Base-by-base conservation (phyloP, 2,797 vertebrate species). In the Vipera ursinii region DNA sequence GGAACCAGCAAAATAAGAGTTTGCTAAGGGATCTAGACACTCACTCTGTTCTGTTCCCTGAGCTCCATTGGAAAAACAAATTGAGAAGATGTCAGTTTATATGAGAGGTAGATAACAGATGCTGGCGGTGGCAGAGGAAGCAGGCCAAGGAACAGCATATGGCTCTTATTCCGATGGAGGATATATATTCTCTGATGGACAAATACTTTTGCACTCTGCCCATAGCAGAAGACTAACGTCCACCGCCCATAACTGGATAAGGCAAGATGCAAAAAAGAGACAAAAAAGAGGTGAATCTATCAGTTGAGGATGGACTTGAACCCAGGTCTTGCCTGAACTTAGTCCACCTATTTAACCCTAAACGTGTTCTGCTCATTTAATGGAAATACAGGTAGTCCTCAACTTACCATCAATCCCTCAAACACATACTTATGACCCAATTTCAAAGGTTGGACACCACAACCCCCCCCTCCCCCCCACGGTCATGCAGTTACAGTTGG, bases 381-480 rank as follows among this genome's bases (percentile, higher is more conserved):
- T n/a, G 63, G 28, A 65, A 65, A 65, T 15, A 38, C 10, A 56
- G 55, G 13, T 56, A 56, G 55, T 56, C 13, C 69, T 73, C 15
- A 6, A 38, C 69, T 38, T 73, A 73, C 32, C 15, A 73, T 6
- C 69, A 8, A 38, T 6, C 6, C n/a, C 15, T 38, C 69, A n/a
- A 65, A 65, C 61, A 38, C 6, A 32, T 32, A 69, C 14, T 69
- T 32, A 73, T 38, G n/a, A 73, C n/a, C 69, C 69, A 69, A 15
- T 69, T 69, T 17, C 65, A 69, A 69, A 69, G n/a, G 14, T n/a
- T 4, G 2, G 14, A 69, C 28, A 69, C 5, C n/a, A 69, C 6
- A 56, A 12, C 2, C 10, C 3, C 55, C 38, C 2, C 13, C n/a
- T 2, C 1, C 0, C 6, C n/a, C n/a, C 2, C 65, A 15, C 0